Base-by-base conservation (phyloP, 92 coral and sea anemone species). In the Plumapathes pennacea region DNA sequence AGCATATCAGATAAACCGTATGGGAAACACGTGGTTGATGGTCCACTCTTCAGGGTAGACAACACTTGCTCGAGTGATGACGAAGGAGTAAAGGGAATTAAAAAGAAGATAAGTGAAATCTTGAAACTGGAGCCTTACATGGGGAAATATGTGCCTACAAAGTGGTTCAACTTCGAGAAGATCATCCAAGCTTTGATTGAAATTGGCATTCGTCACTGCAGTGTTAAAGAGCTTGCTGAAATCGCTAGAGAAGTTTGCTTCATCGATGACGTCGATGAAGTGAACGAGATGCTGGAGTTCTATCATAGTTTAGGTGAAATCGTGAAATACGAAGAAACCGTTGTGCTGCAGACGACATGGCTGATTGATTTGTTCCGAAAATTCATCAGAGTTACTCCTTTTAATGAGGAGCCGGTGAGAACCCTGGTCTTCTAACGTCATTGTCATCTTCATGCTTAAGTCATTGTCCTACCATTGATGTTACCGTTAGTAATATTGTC, bases 41-140 rank as follows among this genome's bases (percentile, higher is more conserved):
- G 36, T 10, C 62, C 62, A 10, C 53, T 23, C 31, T 38, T 66
- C 11, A 27, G 38, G 19, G 52, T 66, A 10, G 36, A 52, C 32
- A 66, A 66, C 25, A 19, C 29, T 10, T 1, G 5, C 13, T 10
- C 9, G 2, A 6, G 4, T 17, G 0, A n/a, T 54, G 68, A 25
- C 19, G 50, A 58, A 19, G 60, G 77, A 11, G 43, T 70, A 14
- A 14, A 37, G 9, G 51, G 49, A 14, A 11, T 69, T 11, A 42
- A 37, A 41, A 7, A 69, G 4, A 57, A 32, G 29, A 43, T 57
- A n/a, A 45, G 25, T 22, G 59, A 69, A 26, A 36, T 69, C 30
- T 69, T 69, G 47, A 5, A 28, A 22, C 39, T 10, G 54, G 77
- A 69, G n/a, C 77, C 77, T 4, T 45, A 69, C 67, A 57, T 69